phyloP scores from a whole-genome alignment of 2,888 invertebrate species.

The Meiosimyza platycephala region DNA sequence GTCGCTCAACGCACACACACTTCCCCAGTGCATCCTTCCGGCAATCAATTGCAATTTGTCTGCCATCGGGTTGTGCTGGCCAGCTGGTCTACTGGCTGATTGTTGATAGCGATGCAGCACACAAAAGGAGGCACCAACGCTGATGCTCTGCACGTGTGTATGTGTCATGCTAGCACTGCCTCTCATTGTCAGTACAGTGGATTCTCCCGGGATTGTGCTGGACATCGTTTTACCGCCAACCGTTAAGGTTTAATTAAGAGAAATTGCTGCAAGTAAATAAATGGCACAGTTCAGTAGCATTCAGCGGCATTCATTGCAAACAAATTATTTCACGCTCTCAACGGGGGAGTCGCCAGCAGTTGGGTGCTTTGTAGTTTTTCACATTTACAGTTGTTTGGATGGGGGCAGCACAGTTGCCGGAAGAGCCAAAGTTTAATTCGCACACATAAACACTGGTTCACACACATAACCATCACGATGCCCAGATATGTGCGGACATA shows the following conservation, averaged over 20 bases:
- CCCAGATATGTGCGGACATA: not conserved
- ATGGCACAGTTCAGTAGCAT: not conserved
- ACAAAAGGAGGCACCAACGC: not conserved
- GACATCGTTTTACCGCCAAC: not conserved
- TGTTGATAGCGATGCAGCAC: not conserved
- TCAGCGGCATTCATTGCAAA: slow-evolving; percentile 13
- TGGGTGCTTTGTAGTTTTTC: too few species aligned
- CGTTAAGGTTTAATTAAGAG: slow-evolving; percentile 35
- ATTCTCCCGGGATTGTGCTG: slow-evolving; percentile 8
- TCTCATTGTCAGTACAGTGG: too few species aligned
- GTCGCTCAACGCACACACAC: not conserved
- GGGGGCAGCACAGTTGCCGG: too few species aligned
- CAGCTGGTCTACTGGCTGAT: not conserved
- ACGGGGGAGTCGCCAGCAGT: not conserved
- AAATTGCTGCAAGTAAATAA: slow-evolving; percentile 31
- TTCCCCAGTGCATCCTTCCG: not conserved
- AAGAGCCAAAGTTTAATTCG: slow-evolving; percentile 15
- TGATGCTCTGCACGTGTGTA: not conserved
- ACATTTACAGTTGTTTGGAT: too few species aligned
- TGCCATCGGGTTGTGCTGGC: slow-evolving; percentile 14
- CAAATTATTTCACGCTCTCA: slow-evolving; percentile 13
- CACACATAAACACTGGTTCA: not conserved
- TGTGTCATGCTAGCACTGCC: too few species aligned
- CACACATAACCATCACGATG: not conserved
- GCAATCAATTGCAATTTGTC: slow-evolving; percentile 35